Base-by-base conservation (phyloP, 1,140 invertebrate species). In the Zophobas atratus region DNA sequence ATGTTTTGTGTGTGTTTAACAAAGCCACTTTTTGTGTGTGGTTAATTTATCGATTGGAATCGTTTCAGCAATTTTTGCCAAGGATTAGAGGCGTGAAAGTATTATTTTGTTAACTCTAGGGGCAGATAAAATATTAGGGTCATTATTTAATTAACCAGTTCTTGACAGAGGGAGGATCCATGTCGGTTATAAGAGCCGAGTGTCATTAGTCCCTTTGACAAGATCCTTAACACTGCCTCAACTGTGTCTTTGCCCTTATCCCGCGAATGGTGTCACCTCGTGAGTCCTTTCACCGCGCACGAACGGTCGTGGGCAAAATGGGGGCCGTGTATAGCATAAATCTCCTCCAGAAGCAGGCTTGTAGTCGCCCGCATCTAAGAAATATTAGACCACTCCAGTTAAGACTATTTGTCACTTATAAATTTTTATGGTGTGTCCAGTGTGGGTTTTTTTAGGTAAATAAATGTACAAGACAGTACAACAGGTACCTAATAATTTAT, bases 271-370 rank as follows among this genome's bases (percentile, higher is more conserved):
- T 57, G 55, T 57, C 55, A 67, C 60, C 60, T 67, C 60, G 39
- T 67, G 60, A 67, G 60, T 67, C 60, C 39, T 67, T 67, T 67
- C 60, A 67, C 39, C 60, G 60, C 60, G 60, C 60, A 67, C 60
- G 60, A 67, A 67, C 39, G 60, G 38, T 67, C 32, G 38, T 67
- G 60, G 60, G 60, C 20, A 43, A 67, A 67, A 67, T 67, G 39
- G 60, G 60, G 60, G 60, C 60, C 60, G 60, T 67, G 60, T 67
- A 67, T 32, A 67, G 60, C 60, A 67, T 67, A 67, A 67, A 67
- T 67, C 60, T 67, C 60, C 38, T 36, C 60, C 55, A 67, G 60
- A 67, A 67, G 60, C 38, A 67, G 39, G 4, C 43, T 46, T 46
- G 49, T 51, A 51, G 49, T 51, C 20, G 49, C 4, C 60, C 57